phyloP scores from a whole-genome alignment of 2,797 vertebrate genomes.

The Mico argentatus region DNA sequence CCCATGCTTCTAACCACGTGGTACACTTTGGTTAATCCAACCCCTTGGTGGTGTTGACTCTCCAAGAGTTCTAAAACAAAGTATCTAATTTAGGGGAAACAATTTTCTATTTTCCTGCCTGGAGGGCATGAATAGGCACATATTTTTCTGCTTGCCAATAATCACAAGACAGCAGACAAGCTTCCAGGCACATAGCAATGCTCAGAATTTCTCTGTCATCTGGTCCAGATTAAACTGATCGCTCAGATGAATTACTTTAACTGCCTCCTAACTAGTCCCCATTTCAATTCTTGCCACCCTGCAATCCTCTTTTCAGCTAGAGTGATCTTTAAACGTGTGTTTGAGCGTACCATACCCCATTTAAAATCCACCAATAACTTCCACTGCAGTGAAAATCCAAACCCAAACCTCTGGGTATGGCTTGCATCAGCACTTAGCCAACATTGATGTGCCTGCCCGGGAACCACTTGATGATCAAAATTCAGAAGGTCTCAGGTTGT shows the following conservation, averaged over 20 bases:
- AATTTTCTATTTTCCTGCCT: background rate
- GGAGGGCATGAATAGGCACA: background rate
- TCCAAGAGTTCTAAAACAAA: background rate
- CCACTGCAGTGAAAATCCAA: background rate
- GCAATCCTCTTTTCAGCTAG: background rate
- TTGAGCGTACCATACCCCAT: background rate
- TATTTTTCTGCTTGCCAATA: background rate
- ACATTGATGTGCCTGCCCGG: fast-evolving
- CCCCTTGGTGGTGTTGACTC: background rate
- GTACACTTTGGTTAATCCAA: background rate
- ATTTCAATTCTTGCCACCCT: background rate
- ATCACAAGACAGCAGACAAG: background rate
- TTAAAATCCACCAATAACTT: background rate
- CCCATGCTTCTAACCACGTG: fast-evolving
- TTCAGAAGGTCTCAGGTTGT: background rate
- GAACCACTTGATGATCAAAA: no score
- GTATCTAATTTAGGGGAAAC: background rate
- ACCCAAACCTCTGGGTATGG: background rate
- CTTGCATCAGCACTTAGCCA: background rate
- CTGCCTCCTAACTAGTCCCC: background rate
- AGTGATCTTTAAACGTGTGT: background rate
- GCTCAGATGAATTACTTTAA: background rate
- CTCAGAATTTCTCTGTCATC: background rate
- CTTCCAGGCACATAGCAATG: background rate
- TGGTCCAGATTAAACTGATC: background rate